A percentile compares a stretch with the other conserved stretches of the same genome.
Evolutionary conservation across 2,113 vertebrate genomes (phyloP).

Genomic region (Ptilorrhoa leucosticta): DNA sequence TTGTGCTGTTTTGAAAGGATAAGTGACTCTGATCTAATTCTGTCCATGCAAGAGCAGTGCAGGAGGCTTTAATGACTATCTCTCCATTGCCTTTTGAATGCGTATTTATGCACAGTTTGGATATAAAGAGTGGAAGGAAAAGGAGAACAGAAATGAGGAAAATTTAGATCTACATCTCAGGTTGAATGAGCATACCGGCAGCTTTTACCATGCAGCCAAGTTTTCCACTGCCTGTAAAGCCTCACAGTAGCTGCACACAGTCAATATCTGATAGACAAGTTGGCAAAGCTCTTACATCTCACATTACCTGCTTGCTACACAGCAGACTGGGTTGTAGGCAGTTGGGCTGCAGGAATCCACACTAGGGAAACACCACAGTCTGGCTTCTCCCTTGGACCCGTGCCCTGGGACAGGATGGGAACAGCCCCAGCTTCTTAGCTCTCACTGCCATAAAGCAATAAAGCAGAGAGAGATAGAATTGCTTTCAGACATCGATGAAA

Average conservation of each 20-base stretch:
- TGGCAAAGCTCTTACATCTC: background rate
- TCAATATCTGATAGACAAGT: slow-evolving; percentile 8
- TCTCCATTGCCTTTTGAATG: background rate
- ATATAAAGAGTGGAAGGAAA: background rate
- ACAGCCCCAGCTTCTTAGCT: background rate
- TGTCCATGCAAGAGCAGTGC: background rate
- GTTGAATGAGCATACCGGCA: background rate
- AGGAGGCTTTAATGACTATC: background rate
- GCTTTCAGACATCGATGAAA: background rate
- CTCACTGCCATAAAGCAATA: background rate
- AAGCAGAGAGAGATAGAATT: background rate
- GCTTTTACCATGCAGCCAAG: background rate
- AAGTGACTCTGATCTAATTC: background rate
- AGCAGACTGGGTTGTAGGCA: background rate
- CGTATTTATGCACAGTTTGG: background rate
- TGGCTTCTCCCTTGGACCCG: background rate
- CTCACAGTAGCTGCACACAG: background rate
- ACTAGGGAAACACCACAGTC: background rate
- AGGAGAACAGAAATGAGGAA: background rate
- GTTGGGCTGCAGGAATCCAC: background rate
- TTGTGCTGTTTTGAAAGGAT: background rate
- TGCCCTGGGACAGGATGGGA: background rate
- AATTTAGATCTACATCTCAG: background rate
- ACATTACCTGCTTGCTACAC: background rate
- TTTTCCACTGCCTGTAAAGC: background rate